Evolutionary conservation across 2,888 invertebrate genomes (phyloP), one percentile per base, ranked within the genome.

Genomic region (Lydus trimaculatus): DNA sequence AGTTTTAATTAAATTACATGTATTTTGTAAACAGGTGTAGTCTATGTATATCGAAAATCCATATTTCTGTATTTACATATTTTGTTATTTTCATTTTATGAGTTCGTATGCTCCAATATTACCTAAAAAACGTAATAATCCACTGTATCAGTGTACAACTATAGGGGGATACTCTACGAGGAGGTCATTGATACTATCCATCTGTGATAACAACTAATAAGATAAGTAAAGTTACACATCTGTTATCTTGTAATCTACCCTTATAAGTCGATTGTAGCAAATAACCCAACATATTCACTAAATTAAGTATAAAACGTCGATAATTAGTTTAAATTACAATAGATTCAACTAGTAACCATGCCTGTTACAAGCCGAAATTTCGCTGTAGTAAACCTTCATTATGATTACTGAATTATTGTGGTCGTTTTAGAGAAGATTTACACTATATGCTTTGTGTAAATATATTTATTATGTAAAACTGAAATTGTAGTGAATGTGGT

Each of bases 401-500:
- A n/a, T n/a, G 13, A 36, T 36, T 36, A 36, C 4, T 13, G 36
- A 36, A 36, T 36, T 36, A 13, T 36, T 36, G 20, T 20, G 48
- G 20, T 20, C 5, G 20, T 48, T 20, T 48, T 20, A 23, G 8
- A n/a, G 11, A 4, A 48, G 1, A 8, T 20, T 48, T 2, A 20
- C 9, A 23, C 9, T 48, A 48, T 20, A 43, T 7, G 6, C 39
- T 6, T 6, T 36, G 7, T 43, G 43, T 43, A 43, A 43, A 43
- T 43, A 17, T 43, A 13, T 48, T 20, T 48, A 48, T 48, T 48
- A 48, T 48, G 8, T 20, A 11, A 20, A 13, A 9, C 20, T 48
- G 48, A 20, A n/a, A 48, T 48, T 2, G 48, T 20, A 8, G 52
- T 43, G 63, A 58, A 67, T 63, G 39, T 59, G 28, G 63, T 63